Conservation (phyloP, 2,888 invertebrate genomes). For the Octonoba sinensis region DNA sequence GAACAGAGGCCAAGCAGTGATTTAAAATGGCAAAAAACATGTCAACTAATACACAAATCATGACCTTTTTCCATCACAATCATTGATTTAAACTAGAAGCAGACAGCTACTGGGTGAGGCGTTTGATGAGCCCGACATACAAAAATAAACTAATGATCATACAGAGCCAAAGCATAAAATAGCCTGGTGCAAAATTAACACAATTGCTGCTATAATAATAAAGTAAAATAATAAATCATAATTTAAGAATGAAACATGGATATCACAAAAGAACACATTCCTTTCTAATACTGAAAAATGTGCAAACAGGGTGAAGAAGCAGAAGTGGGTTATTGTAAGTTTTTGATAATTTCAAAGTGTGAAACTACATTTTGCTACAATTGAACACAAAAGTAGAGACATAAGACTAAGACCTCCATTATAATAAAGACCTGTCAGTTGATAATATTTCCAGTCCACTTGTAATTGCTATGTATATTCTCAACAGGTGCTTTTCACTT, state of each 20-base stretch:
- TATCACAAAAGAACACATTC: constrained; percentile 42
- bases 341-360: neutral
- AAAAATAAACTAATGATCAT: constrained; percentile 54
- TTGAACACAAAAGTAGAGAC: too few relatives aligned
- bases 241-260: constrained; percentile 43
- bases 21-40: constrained; percentile 43
- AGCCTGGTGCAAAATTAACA: constrained; percentile 63
- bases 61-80: constrained; percentile 45
- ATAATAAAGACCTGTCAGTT: too few relatives aligned
- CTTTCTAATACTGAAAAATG: constrained; percentile 8
- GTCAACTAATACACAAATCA: constrained; percentile 60
- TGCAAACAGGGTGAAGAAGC: constrained; percentile 25
- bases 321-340: constrained; percentile 11
- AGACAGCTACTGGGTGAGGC: constrained; percentile 60
- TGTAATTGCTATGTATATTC: too few relatives aligned
- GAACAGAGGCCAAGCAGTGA: constrained; percentile 53
- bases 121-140: constrained; percentile 52
- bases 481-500: too few relatives aligned
- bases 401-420: too few relatives aligned
- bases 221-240: constrained; percentile 37
- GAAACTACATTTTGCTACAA: too few relatives aligned
- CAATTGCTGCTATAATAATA: constrained; percentile 54
- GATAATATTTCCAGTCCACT: too few relatives aligned
- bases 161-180: constrained; percentile 61
- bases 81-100: constrained; percentile 55